phyloP scores from a whole-genome alignment of 1,140 invertebrate genomes.

The Penaeus chinensis region DNA sequence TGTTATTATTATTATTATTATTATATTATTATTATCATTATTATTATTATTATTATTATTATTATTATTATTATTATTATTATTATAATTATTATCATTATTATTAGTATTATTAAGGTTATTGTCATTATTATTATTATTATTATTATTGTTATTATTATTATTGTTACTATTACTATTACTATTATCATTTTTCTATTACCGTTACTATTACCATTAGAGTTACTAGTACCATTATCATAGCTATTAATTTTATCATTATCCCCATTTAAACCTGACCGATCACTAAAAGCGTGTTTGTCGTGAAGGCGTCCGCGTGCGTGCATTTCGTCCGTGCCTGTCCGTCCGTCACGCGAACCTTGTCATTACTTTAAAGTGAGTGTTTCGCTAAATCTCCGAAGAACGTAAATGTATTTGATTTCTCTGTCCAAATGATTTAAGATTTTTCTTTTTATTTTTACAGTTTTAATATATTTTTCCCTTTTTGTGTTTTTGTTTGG shows the following conservation, averaged over 20 bases:
- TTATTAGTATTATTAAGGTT: constrained; percentile 27
- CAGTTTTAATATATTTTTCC: background rate
- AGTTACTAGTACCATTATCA: constrained; percentile 12
- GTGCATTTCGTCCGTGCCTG: background rate
- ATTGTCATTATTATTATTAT: constrained; percentile 36
- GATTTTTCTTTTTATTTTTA: too few relatives aligned
- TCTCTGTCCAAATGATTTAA: too few relatives aligned
- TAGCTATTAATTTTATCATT: constrained; percentile 23
- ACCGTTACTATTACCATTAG: background rate
- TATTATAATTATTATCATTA: constrained; percentile 26
- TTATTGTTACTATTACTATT: background rate
- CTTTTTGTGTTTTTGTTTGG: background rate
- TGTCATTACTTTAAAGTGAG: too few relatives aligned
- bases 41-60: background rate
- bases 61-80: constrained; percentile 41
- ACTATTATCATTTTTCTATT: background rate
- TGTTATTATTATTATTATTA: too few relatives aligned
- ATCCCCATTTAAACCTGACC: background rate
- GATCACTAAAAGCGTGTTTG: background rate
- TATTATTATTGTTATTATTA: background rate
- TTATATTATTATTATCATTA: too few relatives aligned
- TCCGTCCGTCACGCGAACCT: too few relatives aligned
- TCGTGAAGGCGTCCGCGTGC: constrained; percentile 12
- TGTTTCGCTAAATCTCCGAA: too few relatives aligned
- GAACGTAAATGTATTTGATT: too few relatives aligned